Base-by-base conservation (phyloP, 1,140 invertebrate species). In the Triops longicaudatus region DNA sequence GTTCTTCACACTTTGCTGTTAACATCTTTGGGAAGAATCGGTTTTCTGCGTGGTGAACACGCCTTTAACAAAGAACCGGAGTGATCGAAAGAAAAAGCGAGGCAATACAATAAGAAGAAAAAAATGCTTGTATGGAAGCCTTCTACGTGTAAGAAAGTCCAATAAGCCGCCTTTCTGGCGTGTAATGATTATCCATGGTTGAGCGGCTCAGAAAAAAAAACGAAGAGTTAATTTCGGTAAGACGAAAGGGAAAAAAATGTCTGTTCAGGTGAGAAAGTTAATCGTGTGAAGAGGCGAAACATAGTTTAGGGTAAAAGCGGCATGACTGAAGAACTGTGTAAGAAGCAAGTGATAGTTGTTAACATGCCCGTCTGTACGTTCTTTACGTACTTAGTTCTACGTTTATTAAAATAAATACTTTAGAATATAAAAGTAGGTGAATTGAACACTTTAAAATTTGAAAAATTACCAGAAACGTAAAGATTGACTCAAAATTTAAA, bases 101-200 rank as follows among this genome's bases (percentile, higher is more conserved):
- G 31, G 31, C 31, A 37, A 37, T 37, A 7, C 2, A 63, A 63
- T 10, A n/a, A 0, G 44, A 63, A 63, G 5, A 63, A 1, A 63
- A 63, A 22, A n/a, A n/a, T 14, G 44, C 44, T 63, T 63, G 12
- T 63, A 63, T 63, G 44, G 44, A 3, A 63, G 44, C 44, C 44
- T 22, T n/a, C 44, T 12, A 50, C n/a, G n/a, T 50, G 22, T 12
- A 63, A 63, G 14, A 63, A 63, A 63, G 44, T 63, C 44, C 44
- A 63, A 12, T 63, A 63, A 63, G 44, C 44, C 44, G 44, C 44
- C 44, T 63, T 63, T 14, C 44, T 63, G 44, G 44, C 44, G 44
- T 63, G 44, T 63, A 63, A 63, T 63, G 44, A 63, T 63, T 63
- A 63, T 14, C 44, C 44, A 22, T 63, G 44, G 44, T 63, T 63